Evolutionary conservation across 2,113 vertebrate genomes (phyloP).

Genomic region (Chionodraco myersi): DNA sequence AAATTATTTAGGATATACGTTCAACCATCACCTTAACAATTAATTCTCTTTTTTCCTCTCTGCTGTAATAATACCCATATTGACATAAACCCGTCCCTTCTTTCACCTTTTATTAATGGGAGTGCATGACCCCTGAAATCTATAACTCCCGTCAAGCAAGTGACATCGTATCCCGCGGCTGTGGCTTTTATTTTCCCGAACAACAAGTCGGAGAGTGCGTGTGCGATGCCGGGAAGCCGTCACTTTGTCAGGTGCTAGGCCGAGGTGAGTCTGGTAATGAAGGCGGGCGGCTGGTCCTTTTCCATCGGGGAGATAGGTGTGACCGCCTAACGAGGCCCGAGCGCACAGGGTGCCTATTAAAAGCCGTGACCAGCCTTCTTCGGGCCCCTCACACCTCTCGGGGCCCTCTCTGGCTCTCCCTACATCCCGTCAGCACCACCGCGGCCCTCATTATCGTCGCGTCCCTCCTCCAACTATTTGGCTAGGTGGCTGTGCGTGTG

Average conservation of each 20-base stretch:
- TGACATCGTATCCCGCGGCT: slow-evolving; percentile 52
- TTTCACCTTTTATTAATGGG: slow-evolving; percentile 77
- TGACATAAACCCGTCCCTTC: slow-evolving; percentile 55
- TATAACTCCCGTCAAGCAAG: slow-evolving; percentile 66
- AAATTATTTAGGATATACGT: not conserved
- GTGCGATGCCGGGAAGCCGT: slow-evolving; percentile 67
- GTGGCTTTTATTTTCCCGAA: slow-evolving; percentile 73
- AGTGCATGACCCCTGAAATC: slow-evolving; percentile 58
- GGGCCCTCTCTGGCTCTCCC: slow-evolving; percentile 63
- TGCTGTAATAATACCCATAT: slow-evolving; percentile 41
- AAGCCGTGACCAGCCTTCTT: slow-evolving; percentile 72
- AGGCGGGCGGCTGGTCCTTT: slow-evolving; percentile 67
- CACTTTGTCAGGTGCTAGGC: slow-evolving; percentile 80
- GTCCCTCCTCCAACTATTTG: slow-evolving; percentile 22
- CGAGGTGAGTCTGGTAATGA: slow-evolving; percentile 82
- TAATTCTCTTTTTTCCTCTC: not conserved
- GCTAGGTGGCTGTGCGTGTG: slow-evolving; percentile 13
- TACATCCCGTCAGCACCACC: slow-evolving; percentile 67
- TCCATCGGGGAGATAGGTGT: slow-evolving; percentile 83
- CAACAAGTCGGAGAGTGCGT: slow-evolving; percentile 62
- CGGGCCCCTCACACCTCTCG: slow-evolving; percentile 73
- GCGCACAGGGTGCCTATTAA: slow-evolving; percentile 79
- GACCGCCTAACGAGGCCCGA: slow-evolving; percentile 85
- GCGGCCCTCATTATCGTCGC: slow-evolving; percentile 77
- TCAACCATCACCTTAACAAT: not conserved